A percentile compares a stretch with the other conserved stretches of the same genome.
phyloP scores from a whole-genome alignment of 2,888 invertebrate genomes.

The Perizoma affinitatum region DNA sequence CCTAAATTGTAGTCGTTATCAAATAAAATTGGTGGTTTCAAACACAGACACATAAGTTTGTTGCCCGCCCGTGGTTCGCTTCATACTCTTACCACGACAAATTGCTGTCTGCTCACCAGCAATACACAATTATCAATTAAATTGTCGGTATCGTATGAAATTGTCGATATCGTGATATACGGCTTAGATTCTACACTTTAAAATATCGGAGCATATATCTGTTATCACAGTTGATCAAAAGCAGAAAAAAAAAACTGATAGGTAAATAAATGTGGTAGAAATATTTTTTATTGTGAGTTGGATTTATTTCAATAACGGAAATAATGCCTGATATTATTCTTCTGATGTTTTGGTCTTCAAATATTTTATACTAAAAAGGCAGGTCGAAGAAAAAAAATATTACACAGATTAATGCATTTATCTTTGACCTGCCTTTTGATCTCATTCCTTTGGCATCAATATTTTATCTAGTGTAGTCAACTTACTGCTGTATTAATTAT shows the following conservation, averaged over 20 bases:
- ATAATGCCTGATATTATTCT: too few relatives aligned
- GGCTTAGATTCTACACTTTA: conserved; percentile 36
- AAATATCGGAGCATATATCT: conserved; percentile 30
- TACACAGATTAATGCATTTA: not conserved
- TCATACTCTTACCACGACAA: conserved; percentile 42
- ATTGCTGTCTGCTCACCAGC: conserved; percentile 42
- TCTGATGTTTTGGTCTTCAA: too few relatives aligned
- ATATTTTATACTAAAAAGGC: too few relatives aligned
- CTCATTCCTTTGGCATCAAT: too few relatives aligned
- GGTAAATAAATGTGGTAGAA: too few relatives aligned
- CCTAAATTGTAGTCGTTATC: not conserved
- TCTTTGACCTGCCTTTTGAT: too few relatives aligned
- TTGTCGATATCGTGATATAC: conserved; percentile 52
- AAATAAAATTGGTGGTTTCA: not conserved
- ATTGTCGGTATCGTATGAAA: conserved; percentile 53
- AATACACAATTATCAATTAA: conserved; percentile 52
- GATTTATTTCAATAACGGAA: too few relatives aligned
- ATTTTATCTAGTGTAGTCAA: not conserved
- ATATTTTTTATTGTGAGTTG: too few relatives aligned
- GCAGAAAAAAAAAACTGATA: too few relatives aligned
- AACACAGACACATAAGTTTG: conserved; percentile 12
- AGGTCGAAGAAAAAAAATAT: too few relatives aligned
- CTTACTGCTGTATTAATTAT: conserved; percentile 14
- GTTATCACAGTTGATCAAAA: conserved; percentile 13
- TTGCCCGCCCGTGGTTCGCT: conserved; percentile 27